phyloP scores from a whole-genome alignment of 2,888 invertebrate species.

The Agonopterix arenella region DNA sequence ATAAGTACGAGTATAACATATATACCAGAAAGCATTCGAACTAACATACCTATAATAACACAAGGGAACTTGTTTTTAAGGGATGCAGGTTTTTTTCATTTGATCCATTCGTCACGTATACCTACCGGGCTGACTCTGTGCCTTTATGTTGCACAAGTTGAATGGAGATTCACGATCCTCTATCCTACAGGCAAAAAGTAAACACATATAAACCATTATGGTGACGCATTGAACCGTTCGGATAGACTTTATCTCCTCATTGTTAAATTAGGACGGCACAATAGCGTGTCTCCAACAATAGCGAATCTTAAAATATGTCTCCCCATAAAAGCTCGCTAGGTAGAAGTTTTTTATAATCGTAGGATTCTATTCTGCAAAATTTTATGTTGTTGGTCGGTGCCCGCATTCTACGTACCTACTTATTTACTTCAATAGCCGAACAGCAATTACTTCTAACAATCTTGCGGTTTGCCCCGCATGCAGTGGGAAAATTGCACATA shows the following conservation, averaged over 20 bases:
- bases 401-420: conserved; percentile 52
- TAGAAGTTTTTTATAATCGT: conserved; percentile 36
- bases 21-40: too few species aligned
- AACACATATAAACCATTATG: conserved; percentile 47
- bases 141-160: conserved; percentile 66
- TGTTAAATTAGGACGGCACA: conserved; percentile 60
- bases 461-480: conserved; percentile 67
- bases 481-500: conserved; percentile 59
- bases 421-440: conserved; percentile 49
- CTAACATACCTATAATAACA: neutral
- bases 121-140: conserved; percentile 50
- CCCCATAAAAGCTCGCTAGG: conserved; percentile 41
- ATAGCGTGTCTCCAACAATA: conserved; percentile 53
- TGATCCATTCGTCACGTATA: conserved; percentile 56
- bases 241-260: conserved; percentile 63
- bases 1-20: too few species aligned
- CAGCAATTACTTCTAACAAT: conserved; percentile 68
- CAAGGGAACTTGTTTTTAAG: neutral
- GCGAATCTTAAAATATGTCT: conserved; percentile 59
- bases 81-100: conserved; percentile 18
- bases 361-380: conserved; percentile 27
- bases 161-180: conserved; percentile 52
- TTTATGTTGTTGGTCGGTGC: conserved; percentile 28
- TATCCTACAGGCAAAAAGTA: conserved; percentile 61
- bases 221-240: conserved; percentile 61